These are phyloP conservation scores for Crotalus helleri DNA, from an alignment of 2,113 vertebrate species.

Conservation along the genomic window DNA sequence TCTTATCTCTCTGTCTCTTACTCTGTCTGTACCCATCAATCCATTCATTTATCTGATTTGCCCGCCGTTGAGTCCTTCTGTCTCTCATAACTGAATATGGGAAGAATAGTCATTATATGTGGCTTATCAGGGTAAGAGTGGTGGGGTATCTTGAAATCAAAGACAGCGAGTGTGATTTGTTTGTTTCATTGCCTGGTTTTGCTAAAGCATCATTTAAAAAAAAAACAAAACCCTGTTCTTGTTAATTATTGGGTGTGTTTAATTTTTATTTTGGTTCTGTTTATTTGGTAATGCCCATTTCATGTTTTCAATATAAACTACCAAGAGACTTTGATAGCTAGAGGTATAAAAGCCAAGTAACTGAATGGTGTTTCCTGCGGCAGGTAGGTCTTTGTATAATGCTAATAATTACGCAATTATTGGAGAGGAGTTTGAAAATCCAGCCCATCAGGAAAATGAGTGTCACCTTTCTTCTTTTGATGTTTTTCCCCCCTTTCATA, in stretches of 20 bases:
- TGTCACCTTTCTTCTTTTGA: not conserved
- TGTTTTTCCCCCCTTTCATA: not conserved
- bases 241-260: not conserved
- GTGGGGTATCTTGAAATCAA: not conserved
- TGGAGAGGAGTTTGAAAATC: not conserved
- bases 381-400: not conserved
- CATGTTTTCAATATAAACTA: not conserved
- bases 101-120: not conserved
- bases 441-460: not conserved
- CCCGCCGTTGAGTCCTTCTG: not conserved
- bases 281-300: not conserved
- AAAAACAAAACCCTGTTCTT: not conserved
- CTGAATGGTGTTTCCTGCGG: not conserved
- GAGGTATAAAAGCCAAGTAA: not conserved
- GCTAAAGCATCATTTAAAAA: not conserved
- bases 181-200: not conserved
- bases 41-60: not conserved
- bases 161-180: not conserved
- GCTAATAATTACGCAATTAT: not conserved
- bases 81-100: not conserved
- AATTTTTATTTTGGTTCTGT: not conserved
- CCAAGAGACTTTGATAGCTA: not conserved
- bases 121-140: not conserved
- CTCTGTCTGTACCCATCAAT: too few relatives aligned
- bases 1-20: too few relatives aligned